phyloP scores from a whole-genome alignment of 2,888 invertebrate genomes.

The Vanessa cardui region DNA sequence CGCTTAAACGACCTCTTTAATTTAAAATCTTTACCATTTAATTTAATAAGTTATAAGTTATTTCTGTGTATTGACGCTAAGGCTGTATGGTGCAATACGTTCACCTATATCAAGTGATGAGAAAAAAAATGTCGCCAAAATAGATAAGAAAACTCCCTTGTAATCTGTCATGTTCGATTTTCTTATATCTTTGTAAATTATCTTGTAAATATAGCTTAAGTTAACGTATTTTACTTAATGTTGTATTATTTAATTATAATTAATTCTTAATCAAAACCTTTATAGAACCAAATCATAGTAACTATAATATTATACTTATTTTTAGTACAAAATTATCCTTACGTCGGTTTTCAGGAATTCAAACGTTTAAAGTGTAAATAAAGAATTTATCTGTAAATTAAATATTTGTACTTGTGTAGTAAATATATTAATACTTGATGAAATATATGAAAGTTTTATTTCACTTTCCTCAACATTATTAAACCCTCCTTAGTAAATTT shows the following conservation, averaged over 20 bases:
- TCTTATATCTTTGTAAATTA: constrained; percentile 27
- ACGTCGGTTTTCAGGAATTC: constrained; percentile 27
- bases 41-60: neutral
- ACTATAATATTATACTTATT: constrained; percentile 38
- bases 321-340: constrained; percentile 55
- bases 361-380: constrained; percentile 52
- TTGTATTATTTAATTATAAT: constrained; percentile 31
- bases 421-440: constrained; percentile 71
- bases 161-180: constrained; percentile 1
- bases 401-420: constrained; percentile 68
- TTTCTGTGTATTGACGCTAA: no score
- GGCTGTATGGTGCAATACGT: neutral
- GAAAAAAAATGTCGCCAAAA: neutral
- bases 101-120: neutral
- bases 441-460: constrained; percentile 41
- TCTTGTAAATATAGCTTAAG: constrained; percentile 38
- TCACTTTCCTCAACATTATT: neutral
- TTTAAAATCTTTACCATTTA: neutral
- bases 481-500: no score
- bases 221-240: constrained; percentile 4
- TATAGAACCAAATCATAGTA: constrained; percentile 35
- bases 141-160: neutral
- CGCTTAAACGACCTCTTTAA: neutral
- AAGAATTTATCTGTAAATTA: constrained; percentile 64
- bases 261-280: constrained; percentile 18